A percentile compares a stretch with the other conserved stretches of the same genome.
These are phyloP conservation scores for Myrmophylax atrothorax DNA, from an alignment of 2,113 vertebrate genomes.

Conservation along the genomic window DNA sequence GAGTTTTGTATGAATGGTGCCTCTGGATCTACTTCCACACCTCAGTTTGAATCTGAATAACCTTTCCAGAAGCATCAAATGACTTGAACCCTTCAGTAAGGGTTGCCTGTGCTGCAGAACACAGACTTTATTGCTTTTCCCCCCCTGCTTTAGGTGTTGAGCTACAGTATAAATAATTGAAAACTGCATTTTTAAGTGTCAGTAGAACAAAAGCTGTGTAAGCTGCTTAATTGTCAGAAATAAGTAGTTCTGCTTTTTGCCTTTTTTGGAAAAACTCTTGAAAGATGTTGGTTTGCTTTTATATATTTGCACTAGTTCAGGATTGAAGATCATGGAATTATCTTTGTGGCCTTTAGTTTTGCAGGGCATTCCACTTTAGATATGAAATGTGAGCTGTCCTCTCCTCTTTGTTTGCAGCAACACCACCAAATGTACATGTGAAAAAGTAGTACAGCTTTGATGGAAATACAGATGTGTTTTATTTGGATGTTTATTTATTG, in stretches of 20 bases:
- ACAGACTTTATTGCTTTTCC: not conserved
- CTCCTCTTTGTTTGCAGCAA: not conserved
- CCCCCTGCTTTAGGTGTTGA: not conserved
- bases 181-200: not conserved
- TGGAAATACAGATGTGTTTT: not conserved
- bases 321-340: not conserved
- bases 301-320: not conserved
- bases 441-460: not conserved
- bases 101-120: not conserved
- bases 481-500: not conserved
- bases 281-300: not conserved
- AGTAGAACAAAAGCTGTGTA: constrained; percentile 17
- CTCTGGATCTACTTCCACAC: not conserved
- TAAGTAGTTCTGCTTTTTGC: not conserved
- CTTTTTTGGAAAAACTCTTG: not conserved
- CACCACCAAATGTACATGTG: not conserved
- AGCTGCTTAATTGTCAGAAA: constrained; percentile 37
- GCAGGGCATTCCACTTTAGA: not conserved
- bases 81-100: not conserved
- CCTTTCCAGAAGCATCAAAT: not conserved
- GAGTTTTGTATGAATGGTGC: not conserved
- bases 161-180: constrained; percentile 32
- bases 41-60: not conserved
- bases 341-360: not conserved
- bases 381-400: not conserved